Percentiles rank a stretch among this genome's conserved stretches.
phyloP scores from a whole-genome alignment of 2,888 invertebrate genomes.

The Allygus modestus region DNA sequence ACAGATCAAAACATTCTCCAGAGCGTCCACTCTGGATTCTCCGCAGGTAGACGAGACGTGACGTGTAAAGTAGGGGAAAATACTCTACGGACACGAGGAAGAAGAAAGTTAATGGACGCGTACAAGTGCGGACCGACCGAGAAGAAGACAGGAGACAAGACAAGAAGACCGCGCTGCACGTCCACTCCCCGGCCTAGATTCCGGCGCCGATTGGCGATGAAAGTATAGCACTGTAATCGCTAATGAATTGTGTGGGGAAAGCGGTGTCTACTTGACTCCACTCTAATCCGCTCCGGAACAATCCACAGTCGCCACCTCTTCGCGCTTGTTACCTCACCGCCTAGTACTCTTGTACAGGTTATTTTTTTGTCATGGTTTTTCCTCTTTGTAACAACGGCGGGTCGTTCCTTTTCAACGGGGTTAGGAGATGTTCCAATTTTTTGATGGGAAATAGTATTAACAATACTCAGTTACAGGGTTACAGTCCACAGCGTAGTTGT shows the following conservation, averaged over 20 bases:
- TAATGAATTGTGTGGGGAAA: slow-evolving; percentile 48
- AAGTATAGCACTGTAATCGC: slow-evolving; percentile 33
- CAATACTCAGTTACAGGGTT: no score
- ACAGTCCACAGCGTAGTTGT: no score
- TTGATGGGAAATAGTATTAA: no score
- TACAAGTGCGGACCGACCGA: not conserved
- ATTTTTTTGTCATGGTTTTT: no score
- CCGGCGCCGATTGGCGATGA: slow-evolving; percentile 20
- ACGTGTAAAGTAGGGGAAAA: slow-evolving; percentile 7
- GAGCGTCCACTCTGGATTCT: no score
- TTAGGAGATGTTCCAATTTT: no score
- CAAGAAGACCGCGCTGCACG: not conserved
- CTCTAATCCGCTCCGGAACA: not conserved
- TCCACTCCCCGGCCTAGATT: slow-evolving; percentile 28
- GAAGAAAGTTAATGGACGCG: slow-evolving; percentile 42
- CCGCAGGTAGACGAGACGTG: not conserved
- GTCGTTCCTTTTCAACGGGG: no score
- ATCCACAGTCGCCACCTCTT: not conserved
- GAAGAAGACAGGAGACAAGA: slow-evolving; percentile 9
- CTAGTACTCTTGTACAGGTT: no score
- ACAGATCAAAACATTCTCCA: no score
- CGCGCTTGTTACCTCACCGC: not conserved
- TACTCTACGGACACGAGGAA: slow-evolving; percentile 11
- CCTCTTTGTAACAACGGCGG: no score
- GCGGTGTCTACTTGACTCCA: slow-evolving; percentile 35